phyloP scores from a whole-genome alignment of 2,113 vertebrate genomes.

The Nymphicus hollandicus region DNA sequence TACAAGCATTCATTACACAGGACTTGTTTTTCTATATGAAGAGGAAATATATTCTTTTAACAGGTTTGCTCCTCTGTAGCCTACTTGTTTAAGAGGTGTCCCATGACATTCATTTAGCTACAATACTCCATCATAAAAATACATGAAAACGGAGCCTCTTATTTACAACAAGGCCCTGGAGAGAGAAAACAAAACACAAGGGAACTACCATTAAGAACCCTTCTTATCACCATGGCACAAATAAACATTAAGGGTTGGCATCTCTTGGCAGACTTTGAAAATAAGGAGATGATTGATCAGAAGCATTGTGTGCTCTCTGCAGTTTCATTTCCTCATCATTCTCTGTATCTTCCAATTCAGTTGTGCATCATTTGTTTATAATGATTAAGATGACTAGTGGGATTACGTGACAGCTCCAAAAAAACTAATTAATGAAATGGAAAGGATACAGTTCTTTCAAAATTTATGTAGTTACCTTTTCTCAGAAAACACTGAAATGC shows the following conservation, averaged over 20 bases:
- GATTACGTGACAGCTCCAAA: constrained; percentile 1
- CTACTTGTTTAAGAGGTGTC: constrained; percentile 64
- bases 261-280: constrained; percentile 49
- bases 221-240: constrained; percentile 60
- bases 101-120: constrained; percentile 67
- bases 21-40: constrained; percentile 39
- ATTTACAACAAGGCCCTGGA: constrained; percentile 59
- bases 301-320: not conserved
- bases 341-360: not conserved
- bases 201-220: constrained; percentile 56
- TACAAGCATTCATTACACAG: constrained; percentile 45
- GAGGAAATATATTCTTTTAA: constrained; percentile 66
- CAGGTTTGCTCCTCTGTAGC: constrained; percentile 58
- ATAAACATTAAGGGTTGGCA: constrained; percentile 50
- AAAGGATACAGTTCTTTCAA: not conserved
- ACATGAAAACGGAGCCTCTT: constrained; percentile 68
- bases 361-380: not conserved
- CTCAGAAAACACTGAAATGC: not conserved
- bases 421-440: constrained; percentile 5
- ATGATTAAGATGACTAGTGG: not conserved
- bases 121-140: constrained; percentile 65
- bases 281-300: constrained; percentile 53
- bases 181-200: constrained; percentile 61
- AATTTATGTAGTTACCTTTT: not conserved
- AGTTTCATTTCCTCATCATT: constrained; percentile 21